Evolutionary conservation across 2,888 invertebrate species (phyloP), one percentile per base, ranked within the genome.

Genomic region (Chaitophorus viminalis): DNA sequence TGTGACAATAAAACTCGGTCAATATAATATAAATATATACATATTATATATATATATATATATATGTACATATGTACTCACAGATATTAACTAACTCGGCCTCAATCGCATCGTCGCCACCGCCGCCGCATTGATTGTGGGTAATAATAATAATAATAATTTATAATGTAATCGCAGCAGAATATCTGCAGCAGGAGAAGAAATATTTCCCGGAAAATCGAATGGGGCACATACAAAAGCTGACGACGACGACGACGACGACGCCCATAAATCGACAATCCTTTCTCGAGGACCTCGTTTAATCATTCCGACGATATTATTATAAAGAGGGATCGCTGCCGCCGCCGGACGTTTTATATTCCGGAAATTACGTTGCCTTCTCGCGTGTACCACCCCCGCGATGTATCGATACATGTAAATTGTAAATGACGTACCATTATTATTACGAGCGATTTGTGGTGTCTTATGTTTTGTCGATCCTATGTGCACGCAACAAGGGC

Each of bases 1-100:
- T 46, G 83, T 65, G 83, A 74, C 83, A 76, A 84, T 84, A 84
- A 76, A 84, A 75, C 75, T 74, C 29, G 82, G 36, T 60, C 36
- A 31, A 75, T 75, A 75, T n/a, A n/a, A 75, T 74, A 70, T 31
- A 70, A 8, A 31, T 31, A 70, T 18, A 31, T 4, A 54, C 14
- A 60, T 25, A 60, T 1, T 0, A 25, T 8, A 60, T 9, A 2
- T 25, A 60, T 25, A 60, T 25, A 60, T 25, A 54, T 21, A 54
- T 21, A 54, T 25, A 60, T 8, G 25, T 25, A 60, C 21, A 25
- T 25, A 3, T 25, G 5, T 9, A 8, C 29, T 11, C 68, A 29
- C 68, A 68, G 29, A 68, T 68, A 68, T 68, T 29, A 68, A 68
- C 68, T 68, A 29, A 29, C 68, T 68, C 68, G 60, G 25, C 25